These are phyloP conservation scores for Hemiscyllium ocellatum DNA, from an alignment of 2,113 vertebrate genomes.

Conservation along the genomic window DNA sequence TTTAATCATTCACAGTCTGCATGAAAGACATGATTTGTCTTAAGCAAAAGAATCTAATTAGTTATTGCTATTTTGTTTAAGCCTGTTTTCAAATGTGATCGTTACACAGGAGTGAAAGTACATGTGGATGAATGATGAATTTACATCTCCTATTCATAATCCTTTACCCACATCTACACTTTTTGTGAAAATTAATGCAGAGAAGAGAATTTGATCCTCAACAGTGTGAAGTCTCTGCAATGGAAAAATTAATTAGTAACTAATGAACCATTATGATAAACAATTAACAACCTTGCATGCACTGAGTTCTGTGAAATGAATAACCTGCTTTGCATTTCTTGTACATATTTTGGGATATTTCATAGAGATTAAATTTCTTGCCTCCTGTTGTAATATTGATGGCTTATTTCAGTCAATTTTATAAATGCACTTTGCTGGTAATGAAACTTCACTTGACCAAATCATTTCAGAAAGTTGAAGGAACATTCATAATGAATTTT, in stretches of 20 bases:
- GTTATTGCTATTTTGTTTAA: neutral
- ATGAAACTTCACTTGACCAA: neutral
- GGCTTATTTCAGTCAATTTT: neutral
- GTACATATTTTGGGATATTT: neutral
- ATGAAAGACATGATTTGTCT: neutral
- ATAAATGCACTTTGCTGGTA: neutral
- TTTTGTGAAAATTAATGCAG: neutral
- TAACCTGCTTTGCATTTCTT: neutral
- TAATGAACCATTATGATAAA: neutral
- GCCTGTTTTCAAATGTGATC: neutral
- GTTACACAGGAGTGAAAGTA: neutral
- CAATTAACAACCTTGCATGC: conserved; percentile 5
- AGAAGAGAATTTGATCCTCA: neutral
- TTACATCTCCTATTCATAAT: neutral
- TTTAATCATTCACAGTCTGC: neutral
- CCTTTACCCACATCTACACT: neutral
- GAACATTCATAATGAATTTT: neutral
- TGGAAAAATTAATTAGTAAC: neutral
- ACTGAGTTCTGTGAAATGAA: neutral
- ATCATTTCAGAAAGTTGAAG: neutral
- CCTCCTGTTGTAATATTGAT: neutral
- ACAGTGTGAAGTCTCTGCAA: neutral
- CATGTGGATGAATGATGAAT: neutral
- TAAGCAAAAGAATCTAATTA: neutral
- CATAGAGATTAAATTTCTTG: neutral